Conservation (phyloP, 2,113 vertebrate genomes). For the Epinephelus cyanopodus region DNA sequence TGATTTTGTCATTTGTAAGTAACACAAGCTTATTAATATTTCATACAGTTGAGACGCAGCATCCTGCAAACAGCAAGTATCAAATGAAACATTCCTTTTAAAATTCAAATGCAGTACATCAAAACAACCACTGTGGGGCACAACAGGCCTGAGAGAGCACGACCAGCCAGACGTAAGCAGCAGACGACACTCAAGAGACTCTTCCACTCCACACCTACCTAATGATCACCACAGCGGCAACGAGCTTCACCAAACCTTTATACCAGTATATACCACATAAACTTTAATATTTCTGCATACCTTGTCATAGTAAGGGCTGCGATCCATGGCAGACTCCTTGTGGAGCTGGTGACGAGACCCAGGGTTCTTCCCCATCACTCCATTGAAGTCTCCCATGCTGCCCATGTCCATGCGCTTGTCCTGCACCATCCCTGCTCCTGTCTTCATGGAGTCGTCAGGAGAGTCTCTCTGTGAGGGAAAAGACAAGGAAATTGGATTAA, state of each 20-base stretch:
- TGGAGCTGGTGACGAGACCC: conserved; percentile 91
- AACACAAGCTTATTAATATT: background rate
- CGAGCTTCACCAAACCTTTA: background rate
- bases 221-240: background rate
- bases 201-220: background rate
- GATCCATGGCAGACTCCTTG: conserved; percentile 96
- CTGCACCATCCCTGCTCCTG: conserved; percentile 88
- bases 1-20: background rate
- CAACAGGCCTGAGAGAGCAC: conserved; percentile 12
- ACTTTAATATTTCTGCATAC: conserved; percentile 22
- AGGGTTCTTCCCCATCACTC: conserved; percentile 90
- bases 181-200: background rate
- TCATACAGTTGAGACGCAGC: background rate
- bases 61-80: background rate
- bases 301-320: conserved; percentile 92
- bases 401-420: conserved; percentile 95
- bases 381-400: conserved; percentile 90
- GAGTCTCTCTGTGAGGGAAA: conserved; percentile 90
- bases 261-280: background rate
- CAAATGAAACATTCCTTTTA: background rate
- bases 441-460: conserved; percentile 92
- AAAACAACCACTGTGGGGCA: conserved; percentile 61
- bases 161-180: background rate
- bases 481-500: background rate
- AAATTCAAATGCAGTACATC: conserved; percentile 35